phyloP scores from a whole-genome alignment of 2,113 vertebrate genomes.

The Etia nguti region DNA sequence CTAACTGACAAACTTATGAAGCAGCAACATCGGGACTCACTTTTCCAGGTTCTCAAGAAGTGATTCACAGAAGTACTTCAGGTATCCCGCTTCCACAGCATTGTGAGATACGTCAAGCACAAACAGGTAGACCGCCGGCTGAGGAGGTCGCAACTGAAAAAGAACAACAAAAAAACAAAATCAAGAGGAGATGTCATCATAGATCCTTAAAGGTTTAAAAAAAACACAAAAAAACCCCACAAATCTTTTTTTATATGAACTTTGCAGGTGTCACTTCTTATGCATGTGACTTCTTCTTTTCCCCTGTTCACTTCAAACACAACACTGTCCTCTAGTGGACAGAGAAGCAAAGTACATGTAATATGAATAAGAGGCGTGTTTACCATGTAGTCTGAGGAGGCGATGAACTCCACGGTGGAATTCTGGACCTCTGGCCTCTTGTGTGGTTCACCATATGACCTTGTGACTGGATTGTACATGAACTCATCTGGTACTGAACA shows the following conservation, averaged over 20 bases:
- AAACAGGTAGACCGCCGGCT: constrained; percentile 94
- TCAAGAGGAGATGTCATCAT: background rate
- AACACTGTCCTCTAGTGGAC: constrained; percentile 32
- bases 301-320: accelerated
- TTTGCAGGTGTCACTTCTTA: background rate
- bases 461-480: constrained; percentile 96
- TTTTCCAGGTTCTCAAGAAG: constrained; percentile 92
- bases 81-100: constrained; percentile 91
- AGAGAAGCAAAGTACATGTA: background rate
- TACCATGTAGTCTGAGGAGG: constrained; percentile 98
- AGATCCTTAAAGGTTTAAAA: background rate
- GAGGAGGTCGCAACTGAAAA: constrained; percentile 88
- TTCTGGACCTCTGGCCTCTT: constrained; percentile 96
- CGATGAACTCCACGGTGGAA: constrained; percentile 96
- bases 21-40: constrained; percentile 71
- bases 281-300: background rate
- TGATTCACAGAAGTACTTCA: constrained; percentile 86
- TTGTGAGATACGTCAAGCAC: constrained; percentile 96
- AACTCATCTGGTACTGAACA: constrained; percentile 93
- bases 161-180: background rate
- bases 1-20: background rate
- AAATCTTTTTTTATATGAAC: background rate
- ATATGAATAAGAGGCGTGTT: background rate
- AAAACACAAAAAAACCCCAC: too few species aligned
- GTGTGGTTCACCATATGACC: constrained; percentile 94